Conservation (phyloP, 2,797 vertebrate genomes). For the Phoeniculus purpureus region DNA sequence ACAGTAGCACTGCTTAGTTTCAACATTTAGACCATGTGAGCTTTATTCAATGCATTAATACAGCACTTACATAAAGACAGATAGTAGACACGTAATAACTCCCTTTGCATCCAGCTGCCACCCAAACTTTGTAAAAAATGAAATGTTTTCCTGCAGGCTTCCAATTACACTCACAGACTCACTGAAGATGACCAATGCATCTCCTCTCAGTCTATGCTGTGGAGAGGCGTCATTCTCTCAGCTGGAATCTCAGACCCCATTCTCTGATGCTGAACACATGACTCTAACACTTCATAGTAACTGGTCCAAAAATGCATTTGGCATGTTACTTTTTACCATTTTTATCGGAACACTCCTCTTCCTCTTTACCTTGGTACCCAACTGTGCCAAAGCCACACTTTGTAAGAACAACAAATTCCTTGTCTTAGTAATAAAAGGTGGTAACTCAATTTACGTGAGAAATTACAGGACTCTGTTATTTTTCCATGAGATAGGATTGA, state of each 20-base stretch:
- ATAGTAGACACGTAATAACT: not conserved
- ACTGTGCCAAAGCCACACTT: not conserved
- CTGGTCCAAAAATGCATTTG: not conserved
- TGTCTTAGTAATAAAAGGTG: not conserved
- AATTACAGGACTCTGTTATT: not conserved
- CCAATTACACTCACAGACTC: not conserved
- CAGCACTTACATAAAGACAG: accelerated
- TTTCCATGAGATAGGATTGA: constrained; percentile 4
- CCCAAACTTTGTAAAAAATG: not conserved
- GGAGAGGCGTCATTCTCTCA: not conserved
- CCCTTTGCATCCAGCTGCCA: not conserved
- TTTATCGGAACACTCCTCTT: not conserved
- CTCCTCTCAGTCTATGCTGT: not conserved
- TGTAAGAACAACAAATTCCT: not conserved
- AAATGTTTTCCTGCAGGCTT: not conserved
- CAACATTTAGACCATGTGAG: not conserved
- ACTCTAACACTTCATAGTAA: not conserved
- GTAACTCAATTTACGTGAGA: not conserved
- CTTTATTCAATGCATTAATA: not conserved
- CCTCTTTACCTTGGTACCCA: not conserved
- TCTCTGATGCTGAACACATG: not conserved
- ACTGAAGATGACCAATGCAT: not conserved
- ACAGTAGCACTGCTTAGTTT: not conserved
- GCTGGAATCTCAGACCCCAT: not conserved
- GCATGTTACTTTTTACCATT: not conserved